These are phyloP conservation scores for Calameuta idolon DNA, from an alignment of 2,888 invertebrate species.

Conservation along the genomic window DNA sequence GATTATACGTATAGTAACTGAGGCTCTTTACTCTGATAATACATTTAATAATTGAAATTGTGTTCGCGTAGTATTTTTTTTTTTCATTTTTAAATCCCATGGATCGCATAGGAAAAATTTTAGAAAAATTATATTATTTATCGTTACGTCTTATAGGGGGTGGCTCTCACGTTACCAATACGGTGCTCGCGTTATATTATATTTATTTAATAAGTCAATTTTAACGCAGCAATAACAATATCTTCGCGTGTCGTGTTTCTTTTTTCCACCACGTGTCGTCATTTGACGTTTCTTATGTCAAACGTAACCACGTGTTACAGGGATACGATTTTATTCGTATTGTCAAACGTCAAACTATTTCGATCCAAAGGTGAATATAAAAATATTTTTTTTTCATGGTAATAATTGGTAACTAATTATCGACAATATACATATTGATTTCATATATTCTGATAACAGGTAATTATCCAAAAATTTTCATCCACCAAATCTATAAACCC, in stretches of 20 bases:
- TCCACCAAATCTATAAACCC: too few species aligned
- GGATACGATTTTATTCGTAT: background rate
- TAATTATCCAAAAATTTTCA: too few species aligned
- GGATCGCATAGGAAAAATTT: background rate
- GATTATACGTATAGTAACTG: constrained; percentile 38
- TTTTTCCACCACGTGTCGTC: background rate
- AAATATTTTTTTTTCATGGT: too few species aligned
- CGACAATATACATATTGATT: too few species aligned
- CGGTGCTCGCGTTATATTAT: background rate
- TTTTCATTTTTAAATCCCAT: background rate
- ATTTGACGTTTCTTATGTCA: background rate
- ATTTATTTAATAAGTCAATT: background rate
- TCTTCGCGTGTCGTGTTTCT: background rate
- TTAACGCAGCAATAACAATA: background rate
- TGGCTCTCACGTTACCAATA: background rate
- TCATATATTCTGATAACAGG: too few species aligned
- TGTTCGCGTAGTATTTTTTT: constrained; percentile 10
- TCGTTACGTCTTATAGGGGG: background rate
- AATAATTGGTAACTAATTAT: too few species aligned
- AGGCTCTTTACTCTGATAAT: constrained; percentile 38
- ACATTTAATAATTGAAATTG: constrained; percentile 49
- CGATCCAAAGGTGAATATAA: too few species aligned
- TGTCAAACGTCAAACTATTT: too few species aligned
- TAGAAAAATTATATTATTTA: background rate
- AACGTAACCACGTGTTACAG: background rate